Base-by-base conservation (phyloP, 2,797 vertebrate species). In the Stomatorhinus walkeri region DNA sequence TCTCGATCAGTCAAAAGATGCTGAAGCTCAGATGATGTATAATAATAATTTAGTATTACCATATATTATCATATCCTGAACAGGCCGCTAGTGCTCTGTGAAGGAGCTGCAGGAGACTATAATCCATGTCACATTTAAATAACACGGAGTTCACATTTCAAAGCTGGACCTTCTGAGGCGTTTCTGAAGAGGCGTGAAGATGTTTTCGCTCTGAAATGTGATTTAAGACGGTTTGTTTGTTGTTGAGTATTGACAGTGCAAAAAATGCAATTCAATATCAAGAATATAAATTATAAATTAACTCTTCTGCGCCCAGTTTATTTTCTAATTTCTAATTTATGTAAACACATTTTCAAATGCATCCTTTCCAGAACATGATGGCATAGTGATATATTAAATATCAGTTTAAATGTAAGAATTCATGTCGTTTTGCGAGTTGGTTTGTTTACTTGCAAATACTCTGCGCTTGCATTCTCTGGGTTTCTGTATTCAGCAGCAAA, bases 1-100 rank as follows among this genome's bases (percentile, higher is more conserved):
- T 95, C 92, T 93, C 93, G 89, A 94, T 95, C 96, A 94, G 96
- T 97, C 96, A 95, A 93, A 90, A 94, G 92, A 93, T 92, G 93
- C 92, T 92, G 92, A 91, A 92, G 93, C 95, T 96, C 94, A 94
- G 94, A 94, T 93, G 94, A 90, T 95, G 95, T 90, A 92, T 93
- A 92, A 40, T 79, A 46, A 43, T 79, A 46, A 19, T 76, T 76
- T 92, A 91, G 93, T 72, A 87, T 91, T 93, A 95, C 94, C 92
- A 92, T 91, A 87, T 93, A 91, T 79, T 79, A 89, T 16, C 48
- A 90, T 90, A 93, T 93, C 93, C 93, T 93, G 94, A 96, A 92
- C 93, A 91, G 92, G 94, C 93, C 93, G 95, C 95, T 94, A 93
- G 93, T 92, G 89, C 93, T 92, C 92, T 88, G 89, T 89, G 91